Conservation (phyloP, 2,113 vertebrate genomes). For the Mormyrus lacerda region DNA sequence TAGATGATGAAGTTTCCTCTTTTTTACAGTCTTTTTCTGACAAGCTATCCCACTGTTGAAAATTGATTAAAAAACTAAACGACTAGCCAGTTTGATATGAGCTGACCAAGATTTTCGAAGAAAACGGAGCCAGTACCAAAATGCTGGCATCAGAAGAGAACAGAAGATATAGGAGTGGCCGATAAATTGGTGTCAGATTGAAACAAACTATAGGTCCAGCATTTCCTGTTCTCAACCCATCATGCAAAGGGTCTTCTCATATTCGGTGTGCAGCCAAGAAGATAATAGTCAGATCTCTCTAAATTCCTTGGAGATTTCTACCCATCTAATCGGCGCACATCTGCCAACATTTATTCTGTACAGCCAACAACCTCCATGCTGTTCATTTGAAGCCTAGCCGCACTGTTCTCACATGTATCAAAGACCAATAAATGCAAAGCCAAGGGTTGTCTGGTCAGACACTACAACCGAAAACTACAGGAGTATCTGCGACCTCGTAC, state of each 20-base stretch:
- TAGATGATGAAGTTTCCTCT: background rate
- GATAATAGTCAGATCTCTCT: background rate
- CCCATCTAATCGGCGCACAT: background rate
- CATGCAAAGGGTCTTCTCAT: background rate
- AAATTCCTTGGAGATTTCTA: background rate
- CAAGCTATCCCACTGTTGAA: slow-evolving; percentile 3
- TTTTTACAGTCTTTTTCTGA: background rate
- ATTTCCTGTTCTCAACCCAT: slow-evolving; percentile 11
- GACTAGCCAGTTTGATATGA: background rate
- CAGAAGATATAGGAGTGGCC: background rate
- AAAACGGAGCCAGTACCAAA: background rate
- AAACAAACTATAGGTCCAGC: slow-evolving; percentile 13
- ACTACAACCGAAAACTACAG: background rate
- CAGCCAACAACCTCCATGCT: background rate
- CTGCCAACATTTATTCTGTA: background rate
- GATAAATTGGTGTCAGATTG: slow-evolving; percentile 13
- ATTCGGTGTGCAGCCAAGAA: background rate
- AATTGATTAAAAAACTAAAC: slow-evolving; percentile 6
- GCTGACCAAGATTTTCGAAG: background rate
- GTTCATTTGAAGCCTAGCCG: background rate
- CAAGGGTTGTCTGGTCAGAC: background rate
- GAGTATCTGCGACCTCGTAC: background rate
- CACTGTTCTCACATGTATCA: background rate
- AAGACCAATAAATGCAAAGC: background rate
- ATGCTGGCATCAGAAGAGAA: slow-evolving; percentile 7